Evolutionary conservation across 2,888 invertebrate genomes (phyloP).

Genomic region (Stenodera caucasica): DNA sequence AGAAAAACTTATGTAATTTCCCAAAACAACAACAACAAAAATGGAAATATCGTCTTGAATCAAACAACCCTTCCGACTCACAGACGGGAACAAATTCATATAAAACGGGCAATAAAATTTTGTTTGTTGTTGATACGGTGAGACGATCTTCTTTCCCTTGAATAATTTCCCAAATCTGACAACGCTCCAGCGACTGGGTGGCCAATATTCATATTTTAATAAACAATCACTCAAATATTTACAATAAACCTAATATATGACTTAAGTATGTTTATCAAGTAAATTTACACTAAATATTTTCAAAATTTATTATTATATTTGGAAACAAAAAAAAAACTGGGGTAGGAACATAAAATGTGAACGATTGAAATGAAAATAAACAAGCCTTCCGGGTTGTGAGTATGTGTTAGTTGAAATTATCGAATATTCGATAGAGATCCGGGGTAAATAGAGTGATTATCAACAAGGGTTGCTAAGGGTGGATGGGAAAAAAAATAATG

Average conservation of each 20-base stretch:
- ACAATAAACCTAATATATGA: neutral
- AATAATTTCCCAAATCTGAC: neutral
- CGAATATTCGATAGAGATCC: no score
- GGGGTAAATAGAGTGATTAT: no score
- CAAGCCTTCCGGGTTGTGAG: no score
- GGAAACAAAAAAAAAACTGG: neutral
- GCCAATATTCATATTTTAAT: no score
- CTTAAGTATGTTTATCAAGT: constrained; percentile 5
- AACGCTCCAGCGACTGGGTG: neutral
- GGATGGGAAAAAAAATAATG: no score
- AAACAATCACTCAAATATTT: neutral
- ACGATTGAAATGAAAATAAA: neutral
- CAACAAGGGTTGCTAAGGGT: no score
- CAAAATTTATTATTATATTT: constrained; percentile 1
- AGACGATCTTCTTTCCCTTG: neutral
- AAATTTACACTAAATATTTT: constrained; percentile 10
- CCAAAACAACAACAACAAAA: constrained; percentile 8
- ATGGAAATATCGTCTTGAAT: constrained; percentile 5
- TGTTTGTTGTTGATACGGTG: neutral
- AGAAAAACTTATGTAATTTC: neutral
- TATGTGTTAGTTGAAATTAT: neutral
- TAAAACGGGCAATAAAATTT: constrained; percentile 2
- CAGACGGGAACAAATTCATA: neutral
- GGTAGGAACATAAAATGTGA: neutral
- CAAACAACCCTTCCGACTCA: constrained; percentile 8